Conservation (phyloP, 2,113 vertebrate species). For the Ammodramus savannarum region DNA sequence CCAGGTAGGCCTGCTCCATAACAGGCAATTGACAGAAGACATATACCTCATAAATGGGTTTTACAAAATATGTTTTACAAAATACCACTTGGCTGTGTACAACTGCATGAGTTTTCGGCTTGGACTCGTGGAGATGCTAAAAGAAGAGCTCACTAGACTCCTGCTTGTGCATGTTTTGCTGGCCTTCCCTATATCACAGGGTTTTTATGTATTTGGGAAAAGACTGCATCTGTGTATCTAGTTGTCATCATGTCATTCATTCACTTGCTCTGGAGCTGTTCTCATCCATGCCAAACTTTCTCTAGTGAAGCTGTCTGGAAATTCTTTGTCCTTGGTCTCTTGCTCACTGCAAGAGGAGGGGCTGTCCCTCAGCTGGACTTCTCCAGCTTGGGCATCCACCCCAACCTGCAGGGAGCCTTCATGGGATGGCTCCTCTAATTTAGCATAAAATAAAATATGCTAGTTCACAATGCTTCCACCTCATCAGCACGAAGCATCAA, state of each 20-base stretch:
- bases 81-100: neutral
- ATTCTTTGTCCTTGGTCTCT: neutral
- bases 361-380: neutral
- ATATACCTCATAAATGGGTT: neutral
- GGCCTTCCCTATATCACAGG: neutral
- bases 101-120: neutral
- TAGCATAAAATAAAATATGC: neutral
- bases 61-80: neutral
- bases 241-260: neutral
- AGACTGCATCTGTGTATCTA: neutral
- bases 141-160: neutral
- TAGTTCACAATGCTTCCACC: neutral
- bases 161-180: neutral
- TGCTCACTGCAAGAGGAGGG: neutral
- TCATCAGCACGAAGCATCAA: neutral
- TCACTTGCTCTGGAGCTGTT: neutral
- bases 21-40: neutral
- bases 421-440: neutral
- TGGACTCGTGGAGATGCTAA: neutral
- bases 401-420: neutral
- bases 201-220: neutral
- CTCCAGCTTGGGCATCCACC: neutral
- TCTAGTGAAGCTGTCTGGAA: neutral
- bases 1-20: neutral
- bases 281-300: neutral